Conservation (phyloP, 2,888 invertebrate genomes). For the Tuberolachnus salignus region DNA sequence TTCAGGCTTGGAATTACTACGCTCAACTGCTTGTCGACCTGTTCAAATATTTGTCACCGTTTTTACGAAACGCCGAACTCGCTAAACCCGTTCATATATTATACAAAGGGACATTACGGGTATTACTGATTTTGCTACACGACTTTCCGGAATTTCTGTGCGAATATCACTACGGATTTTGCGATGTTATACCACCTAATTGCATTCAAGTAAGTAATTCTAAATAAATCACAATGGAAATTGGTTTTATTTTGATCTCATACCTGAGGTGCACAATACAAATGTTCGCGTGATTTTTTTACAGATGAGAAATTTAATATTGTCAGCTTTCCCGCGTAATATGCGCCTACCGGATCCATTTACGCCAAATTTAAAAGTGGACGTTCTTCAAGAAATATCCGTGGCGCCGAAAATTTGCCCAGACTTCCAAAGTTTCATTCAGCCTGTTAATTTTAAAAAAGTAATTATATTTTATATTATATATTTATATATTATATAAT, state of each 20-base stretch:
- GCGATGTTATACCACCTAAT: conserved; percentile 98
- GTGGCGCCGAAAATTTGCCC: conserved; percentile 87
- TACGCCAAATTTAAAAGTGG: conserved; percentile 94
- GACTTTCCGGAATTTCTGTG: conserved; percentile 99
- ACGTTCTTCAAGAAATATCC: conserved; percentile 86
- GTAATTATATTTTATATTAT: conserved; percentile 57
- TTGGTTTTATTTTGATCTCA: background rate
- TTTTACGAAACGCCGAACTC: conserved; percentile 94
- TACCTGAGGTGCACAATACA: background rate
- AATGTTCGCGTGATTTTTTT: conserved; percentile 48
- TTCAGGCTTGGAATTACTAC: conserved; percentile 89
- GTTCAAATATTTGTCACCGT: conserved; percentile 96
- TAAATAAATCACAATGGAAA: background rate
- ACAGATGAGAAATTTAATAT: conserved; percentile 93
- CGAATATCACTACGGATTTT: conserved; percentile 98
- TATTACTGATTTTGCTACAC: conserved; percentile 91
- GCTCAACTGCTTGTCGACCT: conserved; percentile 93
- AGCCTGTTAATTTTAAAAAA: conserved; percentile 87
- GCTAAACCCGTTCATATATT: conserved; percentile 90
- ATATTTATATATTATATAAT: no score
- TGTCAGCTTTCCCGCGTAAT: conserved; percentile 96
- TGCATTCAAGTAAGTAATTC: conserved; percentile 77
- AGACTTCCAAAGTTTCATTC: conserved; percentile 85
- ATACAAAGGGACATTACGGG: conserved; percentile 94
- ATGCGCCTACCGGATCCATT: conserved; percentile 99